These are phyloP conservation scores for Bergia puertoricense DNA, from an alignment of 92 coral and sea anemone species.

Conservation along the genomic window DNA sequence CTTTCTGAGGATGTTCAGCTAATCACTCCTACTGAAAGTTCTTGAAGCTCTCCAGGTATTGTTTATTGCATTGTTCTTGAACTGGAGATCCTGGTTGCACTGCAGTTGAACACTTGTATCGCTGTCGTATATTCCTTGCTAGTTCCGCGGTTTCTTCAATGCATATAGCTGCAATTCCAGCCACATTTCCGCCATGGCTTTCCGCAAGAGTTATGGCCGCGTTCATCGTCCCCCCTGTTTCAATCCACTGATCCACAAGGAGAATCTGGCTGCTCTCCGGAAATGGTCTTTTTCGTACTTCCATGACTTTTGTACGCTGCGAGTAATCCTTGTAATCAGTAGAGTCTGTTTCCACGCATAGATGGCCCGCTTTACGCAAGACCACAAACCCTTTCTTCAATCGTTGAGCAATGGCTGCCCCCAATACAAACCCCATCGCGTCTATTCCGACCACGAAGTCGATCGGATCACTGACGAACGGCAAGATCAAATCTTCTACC, in stretches of 20 bases:
- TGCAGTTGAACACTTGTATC: conserved; percentile 22
- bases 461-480: background rate
- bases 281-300: background rate
- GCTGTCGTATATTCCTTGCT: background rate
- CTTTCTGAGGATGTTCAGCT: no score
- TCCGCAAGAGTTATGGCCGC: conserved; percentile 21
- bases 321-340: conserved; percentile 14
- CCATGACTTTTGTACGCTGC: conserved; percentile 13
- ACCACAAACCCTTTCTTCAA: conserved; percentile 6
- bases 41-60: conserved; percentile 1
- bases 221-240: conserved; percentile 38
- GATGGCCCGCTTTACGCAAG: conserved; percentile 19
- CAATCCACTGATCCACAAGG: conserved; percentile 45
- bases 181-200: conserved; percentile 2
- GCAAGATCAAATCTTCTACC: background rate
- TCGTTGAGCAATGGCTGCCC: background rate
- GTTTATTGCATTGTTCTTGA: background rate
- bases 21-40: background rate
- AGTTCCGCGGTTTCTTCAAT: conserved; percentile 1
- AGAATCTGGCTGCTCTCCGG: conserved; percentile 1
- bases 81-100: background rate
- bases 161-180: conserved; percentile 17
- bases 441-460: conserved; percentile 36
- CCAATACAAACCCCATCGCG: conserved; percentile 27
- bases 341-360: conserved; percentile 17